These are phyloP conservation scores for Cacatua alba DNA, from an alignment of 2,113 vertebrate species.

Conservation along the genomic window DNA sequence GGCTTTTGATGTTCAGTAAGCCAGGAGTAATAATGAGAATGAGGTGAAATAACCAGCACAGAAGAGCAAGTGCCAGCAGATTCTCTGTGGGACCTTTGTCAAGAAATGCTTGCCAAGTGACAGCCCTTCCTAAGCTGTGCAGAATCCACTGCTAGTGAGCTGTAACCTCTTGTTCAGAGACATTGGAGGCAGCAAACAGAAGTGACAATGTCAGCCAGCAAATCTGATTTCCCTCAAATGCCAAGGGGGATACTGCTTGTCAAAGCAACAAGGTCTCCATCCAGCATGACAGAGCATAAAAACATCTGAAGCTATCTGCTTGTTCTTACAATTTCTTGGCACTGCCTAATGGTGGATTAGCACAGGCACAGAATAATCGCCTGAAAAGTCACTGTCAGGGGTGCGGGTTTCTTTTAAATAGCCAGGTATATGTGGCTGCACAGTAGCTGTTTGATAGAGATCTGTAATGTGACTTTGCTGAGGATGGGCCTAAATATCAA, in stretches of 20 bases:
- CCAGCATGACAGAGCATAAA: neutral
- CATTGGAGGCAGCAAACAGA: neutral
- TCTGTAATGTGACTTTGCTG: neutral
- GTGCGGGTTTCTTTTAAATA: neutral
- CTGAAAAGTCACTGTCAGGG: neutral
- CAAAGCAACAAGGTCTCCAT: neutral
- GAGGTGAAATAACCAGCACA: neutral
- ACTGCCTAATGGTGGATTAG: neutral
- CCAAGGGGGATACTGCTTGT: neutral
- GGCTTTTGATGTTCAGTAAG: neutral
- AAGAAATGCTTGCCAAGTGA: neutral
- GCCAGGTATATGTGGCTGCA: neutral
- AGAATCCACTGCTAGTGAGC: neutral
- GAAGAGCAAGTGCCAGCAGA: neutral
- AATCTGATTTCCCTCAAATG: neutral
- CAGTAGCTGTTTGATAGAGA: neutral
- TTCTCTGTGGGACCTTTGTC: neutral
- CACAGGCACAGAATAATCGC: neutral
- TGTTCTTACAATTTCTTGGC: slow-evolving; percentile 4
- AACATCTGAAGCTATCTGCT: neutral
- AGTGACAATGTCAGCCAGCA: neutral
- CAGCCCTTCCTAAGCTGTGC: neutral
- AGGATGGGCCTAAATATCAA: neutral
- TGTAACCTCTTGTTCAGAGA: neutral
- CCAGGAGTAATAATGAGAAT: neutral